Conservation (phyloP, 2,888 invertebrate genomes). For the Trissonchulus sp. region DNA sequence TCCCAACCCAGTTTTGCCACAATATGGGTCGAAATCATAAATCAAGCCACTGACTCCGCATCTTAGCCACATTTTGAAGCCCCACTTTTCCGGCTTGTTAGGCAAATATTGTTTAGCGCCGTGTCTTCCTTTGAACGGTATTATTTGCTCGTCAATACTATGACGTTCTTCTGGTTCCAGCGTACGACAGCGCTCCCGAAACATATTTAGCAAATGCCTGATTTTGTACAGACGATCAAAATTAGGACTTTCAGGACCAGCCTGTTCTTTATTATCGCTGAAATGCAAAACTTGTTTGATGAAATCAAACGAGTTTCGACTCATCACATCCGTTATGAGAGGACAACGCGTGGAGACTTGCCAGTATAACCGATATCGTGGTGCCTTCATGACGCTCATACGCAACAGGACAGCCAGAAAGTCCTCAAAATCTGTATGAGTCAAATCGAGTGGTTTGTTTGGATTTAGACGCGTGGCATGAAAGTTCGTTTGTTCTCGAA, state of each 20-base stretch:
- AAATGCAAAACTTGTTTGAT: conserved; percentile 15
- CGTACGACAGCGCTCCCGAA: background rate
- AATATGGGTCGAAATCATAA: conserved; percentile 9
- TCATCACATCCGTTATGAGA: background rate
- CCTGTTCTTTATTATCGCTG: background rate
- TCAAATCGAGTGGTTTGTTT: conserved; percentile 3
- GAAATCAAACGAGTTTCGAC: background rate
- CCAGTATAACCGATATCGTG: background rate
- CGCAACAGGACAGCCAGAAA: background rate
- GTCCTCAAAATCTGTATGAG: background rate
- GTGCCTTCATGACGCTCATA: background rate
- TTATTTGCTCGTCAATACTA: conserved; percentile 19
- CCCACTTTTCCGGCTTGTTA: conserved; percentile 11
- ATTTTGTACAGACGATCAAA: conserved; percentile 3
- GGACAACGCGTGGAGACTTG: conserved; percentile 3
- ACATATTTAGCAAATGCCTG: conserved; percentile 1
- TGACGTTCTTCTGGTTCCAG: background rate
- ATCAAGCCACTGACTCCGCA: background rate
- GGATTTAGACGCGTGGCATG: background rate
- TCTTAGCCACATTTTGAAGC: conserved; percentile 13
- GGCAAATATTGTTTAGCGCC: conserved; percentile 12
- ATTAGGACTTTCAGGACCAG: background rate
- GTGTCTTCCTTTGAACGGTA: conserved; percentile 10
- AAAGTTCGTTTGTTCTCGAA: background rate
- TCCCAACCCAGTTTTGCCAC: background rate